Base-by-base conservation (phyloP, 2,888 invertebrate species). In the Ennomos quercinarius region DNA sequence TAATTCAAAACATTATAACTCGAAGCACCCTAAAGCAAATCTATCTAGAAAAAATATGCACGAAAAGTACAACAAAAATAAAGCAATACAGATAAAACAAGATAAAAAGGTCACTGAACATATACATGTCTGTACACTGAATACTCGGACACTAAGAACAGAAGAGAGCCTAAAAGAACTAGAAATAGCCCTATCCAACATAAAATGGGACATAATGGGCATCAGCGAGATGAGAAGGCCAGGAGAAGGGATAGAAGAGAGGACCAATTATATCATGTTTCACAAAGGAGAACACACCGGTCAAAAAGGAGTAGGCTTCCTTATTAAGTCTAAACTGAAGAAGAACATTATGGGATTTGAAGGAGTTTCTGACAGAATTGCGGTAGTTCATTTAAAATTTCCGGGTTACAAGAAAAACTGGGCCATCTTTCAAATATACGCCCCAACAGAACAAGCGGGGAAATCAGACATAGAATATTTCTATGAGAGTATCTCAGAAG, bases 221-320 rank as follows among this genome's bases (percentile, higher is more conserved):
- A 9, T 54, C 9, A 50, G 59, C 13, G 53, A 59, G 27, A 13
- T 52, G 11, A 38, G 61, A 40, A 42, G 61, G 48, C 1, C 10
- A 51, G 43, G 39, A 41, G 52, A 61, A 52, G 17, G 17, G n/a
- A 61, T 61, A 9, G 56, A 61, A 44, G 61, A 61, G 13, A 27
- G 40, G 3, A 10, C 10, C 2, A 12, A 53, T n/a, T 57, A 39
- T 11, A 47, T 57, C 2, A 10, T 59, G 9, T 59, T 45, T 34
- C 37, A 49, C n/a, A 50, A 44, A 11, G 36, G 39, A 0, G 17
- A 36, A 10, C 34, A 37, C 1, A 35, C 42, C 1, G 56, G 61
- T 10, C 43, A 40, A 34, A 41, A 48, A 17, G 57, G 61, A 27
- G 57, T 61, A 10, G 55, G 55, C 0, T 61, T 61, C 10, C 9